phyloP scores from a whole-genome alignment of 2,888 invertebrate genomes.

The Argyresthia albistria region DNA sequence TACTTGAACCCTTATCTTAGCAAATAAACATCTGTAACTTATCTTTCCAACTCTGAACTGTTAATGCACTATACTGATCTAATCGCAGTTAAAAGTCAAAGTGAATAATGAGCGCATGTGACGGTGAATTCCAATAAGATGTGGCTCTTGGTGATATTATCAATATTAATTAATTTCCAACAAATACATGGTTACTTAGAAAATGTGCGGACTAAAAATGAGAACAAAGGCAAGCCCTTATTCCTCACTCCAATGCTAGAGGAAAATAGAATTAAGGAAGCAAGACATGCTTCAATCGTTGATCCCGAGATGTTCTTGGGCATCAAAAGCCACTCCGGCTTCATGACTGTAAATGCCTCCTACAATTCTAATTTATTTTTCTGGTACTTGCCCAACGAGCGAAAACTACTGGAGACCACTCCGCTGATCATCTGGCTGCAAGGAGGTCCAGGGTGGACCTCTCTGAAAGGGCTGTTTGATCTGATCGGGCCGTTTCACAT shows the following conservation, averaged over 20 bases:
- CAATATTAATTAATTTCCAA: no score
- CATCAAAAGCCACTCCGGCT: slow-evolving; percentile 49
- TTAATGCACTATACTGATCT: no score
- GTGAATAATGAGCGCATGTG: no score
- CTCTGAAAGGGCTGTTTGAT: slow-evolving; percentile 19
- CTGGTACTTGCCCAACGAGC: slow-evolving; percentile 79
- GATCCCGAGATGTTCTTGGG: slow-evolving; percentile 20
- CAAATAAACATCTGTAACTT: no score
- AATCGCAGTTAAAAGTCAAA: no score
- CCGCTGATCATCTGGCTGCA: slow-evolving; percentile 83
- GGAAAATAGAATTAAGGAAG: slow-evolving; percentile 15
- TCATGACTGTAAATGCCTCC: slow-evolving; percentile 77
- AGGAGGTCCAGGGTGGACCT: slow-evolving; percentile 81
- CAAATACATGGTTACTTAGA: no score
- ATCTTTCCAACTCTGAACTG: no score
- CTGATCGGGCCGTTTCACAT: slow-evolving; percentile 9
- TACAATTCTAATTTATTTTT: slow-evolving; percentile 82
- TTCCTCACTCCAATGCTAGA: slow-evolving; percentile 18
- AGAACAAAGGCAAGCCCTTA: slow-evolving; percentile 4
- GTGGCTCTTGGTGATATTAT: no score
- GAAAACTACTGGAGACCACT: slow-evolving; percentile 18
- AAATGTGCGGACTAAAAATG: no score
- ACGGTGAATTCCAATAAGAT: no score
- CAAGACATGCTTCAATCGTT: slow-evolving; percentile 22
- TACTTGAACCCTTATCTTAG: no score